Evolutionary conservation across 2,797 vertebrate genomes (phyloP), one percentile per base, ranked within the genome.

Genomic region (Melanogrammus aeglefinus): DNA sequence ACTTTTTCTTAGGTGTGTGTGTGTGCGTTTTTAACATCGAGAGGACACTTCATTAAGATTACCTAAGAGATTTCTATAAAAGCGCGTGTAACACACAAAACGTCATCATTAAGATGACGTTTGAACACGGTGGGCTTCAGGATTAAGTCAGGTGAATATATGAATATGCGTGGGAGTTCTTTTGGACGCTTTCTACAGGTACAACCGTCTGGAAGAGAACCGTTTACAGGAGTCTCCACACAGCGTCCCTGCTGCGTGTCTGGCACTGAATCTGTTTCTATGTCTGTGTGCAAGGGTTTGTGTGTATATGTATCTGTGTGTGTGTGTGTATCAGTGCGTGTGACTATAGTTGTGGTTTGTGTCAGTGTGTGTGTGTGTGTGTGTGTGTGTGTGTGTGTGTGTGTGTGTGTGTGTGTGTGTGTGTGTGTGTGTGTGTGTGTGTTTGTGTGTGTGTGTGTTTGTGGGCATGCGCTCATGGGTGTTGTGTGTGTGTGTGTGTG

Each of bases 401-500:
- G 51, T n/a, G 51, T n/a, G 21, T 8, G 51, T n/a, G 21, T n/a
- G 18, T 57, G 51, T 57, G 33, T 21, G 18, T 70, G 35, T 39
- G 63, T 76, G 76, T 71, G n/a, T 76, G 76, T 77, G 76, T 47
- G 66, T 77, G 78, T 72, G 38, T 63, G 51, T n/a, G 51, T n/a
- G 51, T n/a, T 0, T 8, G 51, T n/a, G 51, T n/a, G 18, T 51
- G 51, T 63, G 21, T n/a, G 51, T n/a, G 51, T n/a, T 18, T 2
- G 51, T n/a, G 51, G 2, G 18, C 31, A 31, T 31, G 31, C 31
- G 31, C 31, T 33, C 31, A 63, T 71, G 13, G 70, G 76, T 77
- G 76, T 47, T 47, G 66, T 77, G 78, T 72, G 76, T 71, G n/a
- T 76, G 76, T 77, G 76, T 47, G 66, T 77, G 78, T 72, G 38